Base-by-base conservation (phyloP, 2,888 invertebrate species). In the Acanthacorydalis orientalis region DNA sequence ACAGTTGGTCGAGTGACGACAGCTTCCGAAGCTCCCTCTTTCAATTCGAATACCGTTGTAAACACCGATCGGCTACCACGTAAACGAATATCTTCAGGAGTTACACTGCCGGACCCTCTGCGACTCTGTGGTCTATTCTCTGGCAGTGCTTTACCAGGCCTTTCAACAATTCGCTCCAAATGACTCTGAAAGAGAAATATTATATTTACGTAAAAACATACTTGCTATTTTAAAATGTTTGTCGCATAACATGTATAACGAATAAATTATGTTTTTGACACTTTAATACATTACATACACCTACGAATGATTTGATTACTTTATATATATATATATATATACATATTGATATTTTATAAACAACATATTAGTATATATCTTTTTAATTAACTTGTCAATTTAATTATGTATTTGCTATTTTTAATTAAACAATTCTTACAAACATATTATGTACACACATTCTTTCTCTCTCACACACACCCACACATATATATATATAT, bases 41-140 rank as follows among this genome's bases (percentile, higher is more conserved):
- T 80, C 54, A 90, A 69, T 60, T 90, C 89, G 64, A 90, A 90
- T n/a, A 87, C 75, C 31, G 85, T 82, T 49, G 87, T 86, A 64
- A 90, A 89, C 37, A 83, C 74, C 44, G 78, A 79, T 2, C 64
- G 64, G 44, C 66, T 66, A 46, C 64, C 62, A 56, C 63, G 60
- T 39, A 62, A 74, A 48, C 77, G 65, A 60, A 79, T 78, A 54
- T 82, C 80, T 58, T 79, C 77, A 53, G 77, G 74, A 52, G 75
- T 75, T 52, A 80, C 76, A 59, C 76, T 75, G 57, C 76, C 75
- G 61, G 77, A 78, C 68, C 67, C 62, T 38, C 70, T 64, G 45
- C 69, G 61, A 51, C 62, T 63, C 47, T 67, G 52, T 14, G 67
- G 64, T 16, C 61, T 60, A 39, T 63, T 16, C 49, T 61, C 55